Evolutionary conservation across 1,140 invertebrate genomes (phyloP).

Genomic region (Saccostrea echinata): DNA sequence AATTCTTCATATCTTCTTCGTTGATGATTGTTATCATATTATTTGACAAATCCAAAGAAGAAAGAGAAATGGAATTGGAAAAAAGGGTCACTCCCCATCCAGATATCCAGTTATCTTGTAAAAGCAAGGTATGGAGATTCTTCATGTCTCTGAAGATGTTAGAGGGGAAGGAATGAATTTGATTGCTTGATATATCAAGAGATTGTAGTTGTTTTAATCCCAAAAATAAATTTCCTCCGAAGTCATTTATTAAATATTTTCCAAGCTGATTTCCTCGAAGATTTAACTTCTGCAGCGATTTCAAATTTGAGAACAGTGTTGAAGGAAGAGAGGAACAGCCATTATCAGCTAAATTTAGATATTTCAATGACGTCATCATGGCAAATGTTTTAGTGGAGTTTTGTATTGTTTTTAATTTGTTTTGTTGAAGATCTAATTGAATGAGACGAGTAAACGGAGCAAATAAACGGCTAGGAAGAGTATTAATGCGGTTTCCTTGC

Average conservation of each 20-base stretch:
- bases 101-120: slow-evolving; percentile 63
- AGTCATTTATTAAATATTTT: slow-evolving; percentile 56
- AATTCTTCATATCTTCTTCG: slow-evolving; percentile 58
- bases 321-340: slow-evolving; percentile 54
- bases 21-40: slow-evolving; percentile 67
- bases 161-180: slow-evolving; percentile 57
- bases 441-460: slow-evolving; percentile 55
- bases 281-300: slow-evolving; percentile 58
- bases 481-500: slow-evolving; percentile 62
- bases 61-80: slow-evolving; percentile 36
- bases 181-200: slow-evolving; percentile 64
- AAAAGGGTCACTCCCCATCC: slow-evolving; percentile 63
- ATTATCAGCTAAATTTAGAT: slow-evolving; percentile 67
- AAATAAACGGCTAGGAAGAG: slow-evolving; percentile 63
- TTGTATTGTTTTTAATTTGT: slow-evolving; percentile 63
- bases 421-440: slow-evolving; percentile 65
- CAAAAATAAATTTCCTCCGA: slow-evolving; percentile 54
- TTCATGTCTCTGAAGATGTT: slow-evolving; percentile 58
- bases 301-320: slow-evolving; percentile 55
- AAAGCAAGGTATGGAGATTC: slow-evolving; percentile 53
- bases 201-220: slow-evolving; percentile 59
- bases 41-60: slow-evolving; percentile 61
- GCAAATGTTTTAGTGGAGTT: slow-evolving; percentile 52
- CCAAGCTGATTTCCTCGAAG: slow-evolving; percentile 67
- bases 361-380: slow-evolving; percentile 55